These are phyloP conservation scores for Pseudomyrmex cubaensis DNA, from an alignment of 1,140 invertebrate species.

Conservation along the genomic window DNA sequence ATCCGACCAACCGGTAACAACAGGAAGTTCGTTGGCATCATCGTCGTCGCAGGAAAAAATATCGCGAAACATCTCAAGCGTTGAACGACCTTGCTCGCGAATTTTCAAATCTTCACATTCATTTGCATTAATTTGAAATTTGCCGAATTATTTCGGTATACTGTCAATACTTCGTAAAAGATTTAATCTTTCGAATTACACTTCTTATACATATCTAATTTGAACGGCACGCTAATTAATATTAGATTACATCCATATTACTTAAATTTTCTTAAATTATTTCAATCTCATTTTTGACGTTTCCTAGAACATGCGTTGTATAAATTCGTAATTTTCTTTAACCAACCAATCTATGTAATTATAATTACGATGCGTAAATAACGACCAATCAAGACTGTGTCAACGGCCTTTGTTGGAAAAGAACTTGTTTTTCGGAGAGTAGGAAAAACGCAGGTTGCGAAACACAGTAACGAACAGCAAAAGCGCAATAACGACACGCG, in stretches of 20 bases:
- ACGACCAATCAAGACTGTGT: slow-evolving; percentile 10
- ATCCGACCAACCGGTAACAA: slow-evolving; percentile 69
- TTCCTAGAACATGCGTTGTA: background rate
- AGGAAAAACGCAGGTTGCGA: background rate
- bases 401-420: background rate
- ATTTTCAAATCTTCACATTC: background rate
- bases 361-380: slow-evolving; percentile 2
- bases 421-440: background rate
- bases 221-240: background rate
- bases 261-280: background rate
- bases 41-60: slow-evolving; percentile 8
- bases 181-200: background rate
- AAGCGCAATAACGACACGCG: slow-evolving; percentile 41
- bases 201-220: background rate
- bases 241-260: background rate
- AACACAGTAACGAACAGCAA: background rate
- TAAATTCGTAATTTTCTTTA: background rate
- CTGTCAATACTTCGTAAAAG: background rate
- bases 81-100: slow-evolving; percentile 45
- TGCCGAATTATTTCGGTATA: background rate
- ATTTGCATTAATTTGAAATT: background rate
- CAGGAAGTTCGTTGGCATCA: slow-evolving; percentile 72
- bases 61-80: background rate
- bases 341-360: background rate
- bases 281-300: background rate